Evolutionary conservation across 2,113 vertebrate species (phyloP), one percentile per base, ranked within the genome.

Genomic region (Tauraco erythrolophus): DNA sequence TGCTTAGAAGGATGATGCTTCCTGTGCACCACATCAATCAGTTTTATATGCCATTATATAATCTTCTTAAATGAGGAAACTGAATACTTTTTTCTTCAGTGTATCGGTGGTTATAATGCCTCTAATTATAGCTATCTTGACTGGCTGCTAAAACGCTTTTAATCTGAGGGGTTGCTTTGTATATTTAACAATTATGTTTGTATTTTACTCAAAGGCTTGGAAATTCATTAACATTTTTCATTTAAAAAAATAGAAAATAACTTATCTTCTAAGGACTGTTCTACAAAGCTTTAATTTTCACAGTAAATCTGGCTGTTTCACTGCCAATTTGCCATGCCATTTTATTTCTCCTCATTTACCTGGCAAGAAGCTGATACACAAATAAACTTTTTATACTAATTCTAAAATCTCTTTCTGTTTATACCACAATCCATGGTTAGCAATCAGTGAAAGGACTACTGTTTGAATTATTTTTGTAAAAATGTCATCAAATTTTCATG

Each of bases 271-370:
- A 81, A 81, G 33, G 45, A 69, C 25, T 84, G n/a, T 57, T 90
- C 31, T 81, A 89, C 45, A 89, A 97, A 94, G 54, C 35, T 84
- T 89, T 87, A 77, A 74, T 95, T 97, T 91, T 91, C 53, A 39
- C 54, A 61, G 37, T 74, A 68, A 84, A 91, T 86, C 61, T 80
- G 48, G 2, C 31, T 75, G 14, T 80, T 95, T 83, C 35, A 51
- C 45, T 81, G 76, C 64, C 84, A 86, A 60, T 92, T 82, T 3
- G 5, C 50, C 3, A 1, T 82, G 66, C 16, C 13, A 76, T 94
- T 90, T 93, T 93, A 66, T 31, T 92, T 92, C 56, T 61, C 37
- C 21, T 19, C 46, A 89, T 93, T 92, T 88, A 84, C 65, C 69
- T 94, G 90, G 37, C 81, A 94, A 92, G 69, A 75, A 78, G 24